phyloP scores from a whole-genome alignment of 2,113 vertebrate genomes.

The Dipodomys stephensi region DNA sequence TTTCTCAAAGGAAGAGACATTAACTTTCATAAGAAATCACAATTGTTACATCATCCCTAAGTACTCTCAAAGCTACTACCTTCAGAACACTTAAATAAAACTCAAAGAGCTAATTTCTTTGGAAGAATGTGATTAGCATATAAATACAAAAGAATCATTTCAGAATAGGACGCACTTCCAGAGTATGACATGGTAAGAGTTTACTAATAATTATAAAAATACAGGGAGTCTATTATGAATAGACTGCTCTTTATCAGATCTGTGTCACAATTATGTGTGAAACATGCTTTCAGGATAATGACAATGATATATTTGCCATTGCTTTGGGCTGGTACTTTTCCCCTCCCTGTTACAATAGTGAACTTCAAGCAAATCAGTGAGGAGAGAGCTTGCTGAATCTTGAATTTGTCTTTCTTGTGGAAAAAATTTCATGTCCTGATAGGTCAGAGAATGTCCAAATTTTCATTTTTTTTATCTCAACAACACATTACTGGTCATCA shows the following conservation, averaged over 20 bases:
- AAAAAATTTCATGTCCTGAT: conserved; percentile 84
- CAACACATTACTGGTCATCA: conserved; percentile 85
- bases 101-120: conserved; percentile 82
- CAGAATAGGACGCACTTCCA: conserved; percentile 81
- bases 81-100: conserved; percentile 88
- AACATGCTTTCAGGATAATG: conserved; percentile 81
- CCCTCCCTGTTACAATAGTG: conserved; percentile 78
- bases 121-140: conserved; percentile 86
- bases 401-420: conserved; percentile 75
- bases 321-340: conserved; percentile 81
- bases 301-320: conserved; percentile 83
- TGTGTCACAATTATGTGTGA: conserved; percentile 76
- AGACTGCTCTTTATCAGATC: conserved; percentile 80
- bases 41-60: conserved; percentile 86
- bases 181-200: conserved; percentile 83
- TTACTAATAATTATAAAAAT: conserved; percentile 87
- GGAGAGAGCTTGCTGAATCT: conserved; percentile 73
- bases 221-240: conserved; percentile 78
- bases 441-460: conserved; percentile 85
- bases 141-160: conserved; percentile 87
- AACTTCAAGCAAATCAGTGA: conserved; percentile 73
- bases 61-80: conserved; percentile 84
- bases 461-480: conserved; percentile 84
- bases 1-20: conserved; percentile 85
- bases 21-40: conserved; percentile 86